Conservation (phyloP, 1,140 invertebrate species). For the Pararge aegeria region DNA sequence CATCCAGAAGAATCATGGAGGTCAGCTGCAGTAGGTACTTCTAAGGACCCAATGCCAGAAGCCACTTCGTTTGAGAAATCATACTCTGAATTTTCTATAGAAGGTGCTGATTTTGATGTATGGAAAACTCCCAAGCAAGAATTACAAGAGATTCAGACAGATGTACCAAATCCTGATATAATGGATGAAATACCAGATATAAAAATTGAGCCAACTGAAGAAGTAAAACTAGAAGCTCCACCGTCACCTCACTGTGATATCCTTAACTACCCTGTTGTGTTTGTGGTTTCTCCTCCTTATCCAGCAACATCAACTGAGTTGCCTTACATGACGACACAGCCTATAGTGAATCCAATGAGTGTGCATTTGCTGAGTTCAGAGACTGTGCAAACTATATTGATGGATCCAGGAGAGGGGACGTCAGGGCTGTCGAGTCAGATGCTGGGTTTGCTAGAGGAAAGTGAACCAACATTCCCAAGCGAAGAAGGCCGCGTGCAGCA, state of each 20-base stretch:
- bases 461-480: constrained; percentile 44
- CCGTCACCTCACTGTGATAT: constrained; percentile 54
- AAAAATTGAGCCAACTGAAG: constrained; percentile 59
- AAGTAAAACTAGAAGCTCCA: constrained; percentile 60
- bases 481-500: constrained; percentile 56
- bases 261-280: constrained; percentile 62
- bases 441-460: constrained; percentile 57
- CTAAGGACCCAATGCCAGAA: constrained; percentile 57
- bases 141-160: constrained; percentile 42
- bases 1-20: constrained; percentile 80
- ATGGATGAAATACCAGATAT: constrained; percentile 67
- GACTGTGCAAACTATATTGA: constrained; percentile 54
- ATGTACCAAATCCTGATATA: constrained; percentile 63
- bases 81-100: constrained; percentile 50
- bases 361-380: constrained; percentile 51
- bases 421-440: constrained; percentile 64
- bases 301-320: constrained; percentile 50
- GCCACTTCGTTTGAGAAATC: constrained; percentile 58
- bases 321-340: constrained; percentile 56
- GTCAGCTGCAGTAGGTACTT: constrained; percentile 64
- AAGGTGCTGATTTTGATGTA: constrained; percentile 43
- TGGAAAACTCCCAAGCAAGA: constrained; percentile 57
- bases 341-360: constrained; percentile 46
- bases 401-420: constrained; percentile 64
- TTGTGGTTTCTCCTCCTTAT: constrained; percentile 53